phyloP scores from a whole-genome alignment of 2,113 vertebrate genomes.

The Melanerpes formicivorus region DNA sequence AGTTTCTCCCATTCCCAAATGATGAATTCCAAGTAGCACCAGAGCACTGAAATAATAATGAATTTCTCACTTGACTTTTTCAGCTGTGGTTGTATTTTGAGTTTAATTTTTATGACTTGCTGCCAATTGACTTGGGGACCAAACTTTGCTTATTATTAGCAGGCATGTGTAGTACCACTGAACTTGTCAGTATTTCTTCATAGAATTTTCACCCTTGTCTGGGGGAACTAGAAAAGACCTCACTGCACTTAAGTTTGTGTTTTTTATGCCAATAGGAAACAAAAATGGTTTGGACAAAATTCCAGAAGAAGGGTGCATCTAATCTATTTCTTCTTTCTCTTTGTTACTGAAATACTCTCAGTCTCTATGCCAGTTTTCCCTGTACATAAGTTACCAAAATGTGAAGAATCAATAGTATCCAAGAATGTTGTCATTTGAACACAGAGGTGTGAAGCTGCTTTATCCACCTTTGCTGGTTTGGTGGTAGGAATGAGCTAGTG shows the following conservation, averaged over 20 bases:
- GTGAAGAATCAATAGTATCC: not conserved
- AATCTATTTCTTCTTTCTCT: not conserved
- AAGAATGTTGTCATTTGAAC: not conserved
- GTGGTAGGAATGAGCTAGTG: not conserved
- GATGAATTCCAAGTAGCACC: not conserved
- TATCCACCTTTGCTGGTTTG: not conserved
- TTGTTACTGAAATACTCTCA: not conserved
- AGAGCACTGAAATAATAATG: not conserved
- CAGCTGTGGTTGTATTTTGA: conserved; percentile 2
- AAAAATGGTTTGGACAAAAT: not conserved
- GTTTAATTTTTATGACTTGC: conserved; percentile 2
- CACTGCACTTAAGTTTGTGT: not conserved
- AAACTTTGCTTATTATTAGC: not conserved
- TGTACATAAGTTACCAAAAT: not conserved
- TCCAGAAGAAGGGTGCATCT: not conserved
- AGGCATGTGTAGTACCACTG: not conserved
- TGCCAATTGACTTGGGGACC: not conserved
- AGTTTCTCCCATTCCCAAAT: not conserved
- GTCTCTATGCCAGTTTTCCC: not conserved
- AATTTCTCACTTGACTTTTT: not conserved
- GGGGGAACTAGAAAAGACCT: not conserved
- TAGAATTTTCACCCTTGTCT: not conserved
- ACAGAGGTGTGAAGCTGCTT: not conserved
- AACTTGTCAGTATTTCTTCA: not conserved
- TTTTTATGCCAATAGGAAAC: not conserved